Evolutionary conservation across 2,113 vertebrate species (phyloP), one percentile per base, ranked within the genome.

Genomic region (Orientallactaga bullata): DNA sequence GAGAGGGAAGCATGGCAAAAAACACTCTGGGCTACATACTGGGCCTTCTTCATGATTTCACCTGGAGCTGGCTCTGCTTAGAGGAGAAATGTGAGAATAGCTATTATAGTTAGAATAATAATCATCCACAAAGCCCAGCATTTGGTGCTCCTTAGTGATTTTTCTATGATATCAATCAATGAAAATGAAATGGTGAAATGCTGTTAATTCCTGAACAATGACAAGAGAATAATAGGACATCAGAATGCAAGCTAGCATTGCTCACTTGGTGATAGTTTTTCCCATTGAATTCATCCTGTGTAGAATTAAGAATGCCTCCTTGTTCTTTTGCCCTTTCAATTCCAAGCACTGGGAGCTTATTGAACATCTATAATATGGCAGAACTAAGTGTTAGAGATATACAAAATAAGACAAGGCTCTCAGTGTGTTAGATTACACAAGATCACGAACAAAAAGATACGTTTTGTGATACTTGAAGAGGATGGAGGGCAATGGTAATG

Each of bases 121-220:
- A 94, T 88, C 85, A 72, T 88, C 60, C 90, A 82, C 78, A 82
- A 85, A 91, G 60, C 66, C 39, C 47, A 42, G 92, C 39, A 60
- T 93, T 85, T 51, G 66, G 74, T 95, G 79, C 79, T 88, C 90
- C 95, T 96, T 18, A 3, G 88, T 83, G 92, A 85, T 93, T 96
- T 94, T 93, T 84, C 95, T 96, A 20, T 96, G 79, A 93, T 96
- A 95, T 96, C 78, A 88, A 90, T 97, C 95, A 97, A 81, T 97
- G 95, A 88, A 92, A 97, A 94, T 60, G 95, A 96, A 95, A 95
- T 83, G 24, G 66, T 68, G 55, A 90, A 80, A 89, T 66, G 60
- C 95, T 86, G 92, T 94, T 93, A 96, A 92, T 96, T 95, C 79
- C 76, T 47, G 28, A 68, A 83, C 90, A 76, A 69, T 82, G 63